Evolutionary conservation across 2,888 invertebrate species (phyloP), one percentile per base, ranked within the genome.

Genomic region (Temnothorax rugatulus): DNA sequence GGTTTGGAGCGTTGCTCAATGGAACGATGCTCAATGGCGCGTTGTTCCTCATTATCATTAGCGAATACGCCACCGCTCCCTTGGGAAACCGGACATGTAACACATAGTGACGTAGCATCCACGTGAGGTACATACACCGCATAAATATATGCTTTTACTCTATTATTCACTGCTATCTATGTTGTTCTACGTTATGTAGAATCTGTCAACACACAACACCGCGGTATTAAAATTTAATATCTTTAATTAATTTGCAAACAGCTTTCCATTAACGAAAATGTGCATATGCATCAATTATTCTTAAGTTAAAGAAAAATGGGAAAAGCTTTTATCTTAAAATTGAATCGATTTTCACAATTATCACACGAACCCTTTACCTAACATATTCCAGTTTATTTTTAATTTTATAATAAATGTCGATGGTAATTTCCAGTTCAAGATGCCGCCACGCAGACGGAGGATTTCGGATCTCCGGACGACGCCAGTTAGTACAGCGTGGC

Each of bases 401-500:
- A 11, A 8, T 25, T 4, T 52, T 8, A 8, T 54, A 54, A 44
- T 44, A 44, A 79, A 21, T n/a, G 18, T 18, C 29, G 7, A 21
- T 21, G 57, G 18, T 25, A 15, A 34, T 84, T 76, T 81, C 2
- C 73, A 90, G 90, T 84, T 79, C 91, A 92, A 91, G 93, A 94
- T 91, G 94, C 93, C 93, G 94, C 94, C 94, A 94, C 94, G 94
- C 94, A 94, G 86, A 94, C 94, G 76, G 94, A 94, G 86, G 93
- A 93, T 89, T 82, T 90, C 79, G 91, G 91, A 85, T 93, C 93
- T 69, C 92, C 92, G 83, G 93, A 93, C 76, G 90, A 92, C 76
- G 86, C 91, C 89, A 95, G 94, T 94, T 95, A 94, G 94, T 95
- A 94, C 89, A 91, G 94, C 94, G 94, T 94, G 94, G 94, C 92